These are phyloP conservation scores for Parazoanthus atlanticus DNA, from an alignment of 92 coral and sea anemone species.

Conservation along the genomic window DNA sequence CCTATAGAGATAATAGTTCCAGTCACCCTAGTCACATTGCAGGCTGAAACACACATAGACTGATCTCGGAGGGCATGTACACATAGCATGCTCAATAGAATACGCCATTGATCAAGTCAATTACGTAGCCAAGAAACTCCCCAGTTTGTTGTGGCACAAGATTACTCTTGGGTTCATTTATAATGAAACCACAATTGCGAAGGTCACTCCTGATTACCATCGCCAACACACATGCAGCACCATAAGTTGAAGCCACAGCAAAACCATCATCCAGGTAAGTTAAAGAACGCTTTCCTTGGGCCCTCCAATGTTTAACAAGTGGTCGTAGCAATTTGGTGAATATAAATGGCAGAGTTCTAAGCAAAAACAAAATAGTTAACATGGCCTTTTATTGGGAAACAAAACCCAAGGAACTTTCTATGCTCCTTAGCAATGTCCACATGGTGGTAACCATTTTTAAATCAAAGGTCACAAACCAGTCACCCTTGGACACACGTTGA, in stretches of 20 bases:
- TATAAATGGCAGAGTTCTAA: slow-evolving; percentile 38
- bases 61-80: not conserved
- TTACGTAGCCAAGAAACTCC: slow-evolving; percentile 53
- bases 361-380: slow-evolving; percentile 23
- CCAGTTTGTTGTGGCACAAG: slow-evolving; percentile 59
- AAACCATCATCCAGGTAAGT: slow-evolving; percentile 61
- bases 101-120: slow-evolving; percentile 47
- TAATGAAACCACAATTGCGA: slow-evolving; percentile 47
- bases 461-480: slow-evolving; percentile 58
- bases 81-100: slow-evolving; percentile 20
- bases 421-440: slow-evolving; percentile 51
- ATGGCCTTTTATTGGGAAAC: slow-evolving; percentile 22
- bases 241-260: slow-evolving; percentile 51
- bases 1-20: slow-evolving; percentile 68
- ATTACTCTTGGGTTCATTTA: slow-evolving; percentile 44
- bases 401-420: slow-evolving; percentile 23
- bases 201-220: slow-evolving; percentile 36
- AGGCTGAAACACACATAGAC: slow-evolving; percentile 18
- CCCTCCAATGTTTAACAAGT: slow-evolving; percentile 31
- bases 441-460: slow-evolving; percentile 55
- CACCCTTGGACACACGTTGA: slow-evolving; percentile 34
- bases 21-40: slow-evolving; percentile 49
- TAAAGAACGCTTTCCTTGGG: slow-evolving; percentile 50
- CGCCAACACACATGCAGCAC: slow-evolving; percentile 33
- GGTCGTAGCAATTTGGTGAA: slow-evolving; percentile 32